Base-by-base conservation (phyloP, 2,113 vertebrate genomes). In the Neogobius melanostomus region DNA sequence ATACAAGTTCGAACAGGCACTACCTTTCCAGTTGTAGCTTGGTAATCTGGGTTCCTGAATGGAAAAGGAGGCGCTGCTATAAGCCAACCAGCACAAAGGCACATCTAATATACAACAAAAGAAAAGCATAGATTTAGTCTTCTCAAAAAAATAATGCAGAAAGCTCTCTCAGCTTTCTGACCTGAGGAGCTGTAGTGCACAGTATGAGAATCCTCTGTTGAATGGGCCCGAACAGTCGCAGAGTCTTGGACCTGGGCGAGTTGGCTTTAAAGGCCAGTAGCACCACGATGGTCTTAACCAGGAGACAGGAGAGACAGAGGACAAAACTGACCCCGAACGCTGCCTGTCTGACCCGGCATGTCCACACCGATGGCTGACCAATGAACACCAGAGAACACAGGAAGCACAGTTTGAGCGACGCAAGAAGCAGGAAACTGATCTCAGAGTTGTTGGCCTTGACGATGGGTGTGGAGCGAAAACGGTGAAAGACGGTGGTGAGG, bases 361-460 rank as follows among this genome's bases (percentile, higher is more conserved):
- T 85, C 92, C 89, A 92, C 45, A 53, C 53, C 1, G 91, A 91
- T 0, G 92, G 92, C 12, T 84, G 76, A 8, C 91, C 92, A 12
- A 93, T 87, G 69, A 93, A 93, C 63, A 86, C 71, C 72, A 91
- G 71, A 5, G 89, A 88, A 61, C 92, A 93, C 53, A 93, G 75
- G 75, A 93, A 93, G 77, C 92, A 93, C 0, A 93, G 85, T 44
- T 88, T 89, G 46, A 93, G 85, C 8, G 91, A 92, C 7, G 90
- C 17, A 15, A 93, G 84, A 46, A 93, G 88, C 65, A 93, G 61
- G 69, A 93, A 93, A 76, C 92, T 93, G 66, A 93, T 83, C 75
- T 93, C 92, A 11, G 92, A 89, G 66, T 93, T 93, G 80, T 93
- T 93, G 50, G 92, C 92, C 71, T 82, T 91, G 46, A 93, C 92